A percentile compares a stretch with the other conserved stretches of the same genome.
These are phyloP conservation scores for Psococerastis gibbosa DNA, from an alignment of 2,888 invertebrate genomes.

Conservation along the genomic window DNA sequence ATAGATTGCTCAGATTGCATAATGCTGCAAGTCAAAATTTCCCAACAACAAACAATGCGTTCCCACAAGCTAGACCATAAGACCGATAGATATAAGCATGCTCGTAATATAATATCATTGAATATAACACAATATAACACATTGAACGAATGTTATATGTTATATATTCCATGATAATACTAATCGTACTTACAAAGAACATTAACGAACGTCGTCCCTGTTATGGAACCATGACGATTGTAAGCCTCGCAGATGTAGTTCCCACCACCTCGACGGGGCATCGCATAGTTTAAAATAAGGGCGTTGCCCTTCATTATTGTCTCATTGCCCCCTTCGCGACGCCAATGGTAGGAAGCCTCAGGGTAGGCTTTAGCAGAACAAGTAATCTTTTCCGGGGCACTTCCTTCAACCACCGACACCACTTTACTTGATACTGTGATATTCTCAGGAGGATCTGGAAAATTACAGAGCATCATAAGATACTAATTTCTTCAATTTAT, in stretches of 20 bases:
- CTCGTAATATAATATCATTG: no score
- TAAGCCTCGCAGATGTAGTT: conserved; percentile 59
- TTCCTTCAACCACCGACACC: conserved; percentile 34
- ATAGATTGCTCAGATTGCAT: no score
- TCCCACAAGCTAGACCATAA: no score
- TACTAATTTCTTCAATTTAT: no score
- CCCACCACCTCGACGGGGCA: conserved; percentile 51
- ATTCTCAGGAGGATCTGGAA: conserved; percentile 65
- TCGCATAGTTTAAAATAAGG: conserved; percentile 42
- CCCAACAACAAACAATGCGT: no score
- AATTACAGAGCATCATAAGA: conserved; percentile 13
- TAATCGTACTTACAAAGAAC: conserved; percentile 83
- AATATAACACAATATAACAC: no score
- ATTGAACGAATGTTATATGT: no score
- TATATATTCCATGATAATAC: no score
- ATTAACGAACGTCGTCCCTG: conserved; percentile 48
- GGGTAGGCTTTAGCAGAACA: conserved; percentile 47
- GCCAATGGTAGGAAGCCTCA: conserved; percentile 53
- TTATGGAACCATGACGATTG: conserved; percentile 57
- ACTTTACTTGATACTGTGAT: conserved; percentile 44
- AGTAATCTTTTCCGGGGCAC: conserved; percentile 34
- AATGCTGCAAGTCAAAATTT: no score
- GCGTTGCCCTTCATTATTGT: conserved; percentile 25
- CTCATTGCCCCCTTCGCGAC: conserved; percentile 34
- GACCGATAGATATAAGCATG: no score